Evolutionary conservation across 2,797 vertebrate genomes (phyloP).

Genomic region (Nothura maculosa): DNA sequence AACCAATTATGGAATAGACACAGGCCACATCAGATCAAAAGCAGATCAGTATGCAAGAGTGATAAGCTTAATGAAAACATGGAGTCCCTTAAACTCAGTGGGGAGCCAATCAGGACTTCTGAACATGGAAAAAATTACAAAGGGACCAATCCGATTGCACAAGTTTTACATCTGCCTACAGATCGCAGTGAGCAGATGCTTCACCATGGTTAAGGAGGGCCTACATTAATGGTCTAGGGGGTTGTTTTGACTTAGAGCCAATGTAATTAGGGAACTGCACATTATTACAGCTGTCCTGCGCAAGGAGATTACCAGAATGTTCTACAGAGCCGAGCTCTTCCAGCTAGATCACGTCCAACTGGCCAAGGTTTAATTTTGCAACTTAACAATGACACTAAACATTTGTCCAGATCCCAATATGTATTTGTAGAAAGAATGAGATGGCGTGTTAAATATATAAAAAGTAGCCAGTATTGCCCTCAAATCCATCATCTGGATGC

Average conservation of each 20-base stretch:
- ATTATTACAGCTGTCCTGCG: not conserved
- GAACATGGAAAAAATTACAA: slow-evolving; percentile 8
- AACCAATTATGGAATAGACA: slow-evolving; percentile 57
- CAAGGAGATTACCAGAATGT: slow-evolving; percentile 7
- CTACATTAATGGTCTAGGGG: slow-evolving; percentile 1
- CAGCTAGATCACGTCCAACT: slow-evolving; percentile 21
- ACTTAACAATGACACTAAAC: slow-evolving; percentile 44
- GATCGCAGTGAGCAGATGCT: not conserved
- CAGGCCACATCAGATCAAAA: slow-evolving; percentile 24
- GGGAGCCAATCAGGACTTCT: not conserved
- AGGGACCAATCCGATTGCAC: not conserved
- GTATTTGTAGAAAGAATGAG: slow-evolving; percentile 36
- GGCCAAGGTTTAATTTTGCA: slow-evolving; percentile 65
- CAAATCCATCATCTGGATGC: slow-evolving; percentile 50
- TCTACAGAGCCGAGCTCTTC: slow-evolving; percentile 20
- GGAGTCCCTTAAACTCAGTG: slow-evolving; percentile 46
- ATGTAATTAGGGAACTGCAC: slow-evolving; percentile 11
- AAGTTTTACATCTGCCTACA: not conserved
- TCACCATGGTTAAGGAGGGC: not conserved
- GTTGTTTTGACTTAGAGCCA: slow-evolving; percentile 28
- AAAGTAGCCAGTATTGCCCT: slow-evolving; percentile 26
- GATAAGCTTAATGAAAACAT: slow-evolving; percentile 64
- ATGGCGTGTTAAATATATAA: slow-evolving; percentile 22
- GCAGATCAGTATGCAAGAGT: slow-evolving; percentile 17
- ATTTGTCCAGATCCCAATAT: slow-evolving; percentile 47